Base-by-base conservation (phyloP, 2,113 vertebrate genomes). In the Menura novaehollandiae region DNA sequence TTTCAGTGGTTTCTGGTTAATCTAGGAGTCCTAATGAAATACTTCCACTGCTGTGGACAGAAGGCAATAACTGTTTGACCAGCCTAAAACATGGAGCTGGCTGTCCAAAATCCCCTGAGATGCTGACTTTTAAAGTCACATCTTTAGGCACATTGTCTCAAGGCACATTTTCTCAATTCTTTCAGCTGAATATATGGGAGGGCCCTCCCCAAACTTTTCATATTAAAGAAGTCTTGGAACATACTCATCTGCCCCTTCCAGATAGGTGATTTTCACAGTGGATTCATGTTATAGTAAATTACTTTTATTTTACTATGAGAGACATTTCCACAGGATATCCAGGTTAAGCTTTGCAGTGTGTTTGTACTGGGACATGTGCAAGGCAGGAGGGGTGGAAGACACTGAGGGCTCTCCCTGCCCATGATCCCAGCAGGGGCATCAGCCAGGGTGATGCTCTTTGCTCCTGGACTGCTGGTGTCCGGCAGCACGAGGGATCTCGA, bases 321-420 rank as follows among this genome's bases (percentile, higher is more conserved):
- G 33, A 56, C 26, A 60, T 69, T 96, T 94, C 72, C 75, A 81
- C 52, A 16, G 55, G 88, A 94, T 62, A 89, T n/a, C 68, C 90
- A 91, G 74, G 88, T 76, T 90, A 84, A 64, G 20, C 13, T 1
- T 6, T 28, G 30, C 47, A 83, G 59, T 3, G 4, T 52, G 32
- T 73, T 84, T 86, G 63, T 53, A n/a, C 37, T 85, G 80, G 76
- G 46, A 26, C 27, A 33, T 10, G 2, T 75, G 71, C 89, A 93
- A 56, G 43, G 60, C 69, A 60, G 32, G 71, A 7, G 2, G 6
- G 33, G 15, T 63, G 41, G 64, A 75, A 71, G 46, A 46, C 59
- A 56, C 46, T 1, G 0, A 58, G 23, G 60, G 32, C 60, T 85
- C 35, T 93, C 64, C 53, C 37, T 72, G 49, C 27, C 68, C 4